These are phyloP conservation scores for Seladonia tumulorum DNA, from an alignment of 2,888 invertebrate species.

Conservation along the genomic window DNA sequence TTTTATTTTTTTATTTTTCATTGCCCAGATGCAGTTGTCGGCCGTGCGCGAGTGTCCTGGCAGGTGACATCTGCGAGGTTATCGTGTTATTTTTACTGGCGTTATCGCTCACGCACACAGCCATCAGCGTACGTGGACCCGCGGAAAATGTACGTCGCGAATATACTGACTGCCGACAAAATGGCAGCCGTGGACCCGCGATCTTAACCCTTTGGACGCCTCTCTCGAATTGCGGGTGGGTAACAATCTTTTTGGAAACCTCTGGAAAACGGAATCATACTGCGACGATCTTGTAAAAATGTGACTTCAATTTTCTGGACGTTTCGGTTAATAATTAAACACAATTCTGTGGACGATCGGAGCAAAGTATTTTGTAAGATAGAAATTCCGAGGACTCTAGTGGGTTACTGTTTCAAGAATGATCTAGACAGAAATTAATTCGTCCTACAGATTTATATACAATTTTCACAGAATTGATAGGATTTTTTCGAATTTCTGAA, in stretches of 20 bases:
- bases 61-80: conserved; percentile 73
- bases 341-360: too few species aligned
- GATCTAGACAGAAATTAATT: too few species aligned
- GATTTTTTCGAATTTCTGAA: not conserved
- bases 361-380: too few species aligned
- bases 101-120: conserved; percentile 51
- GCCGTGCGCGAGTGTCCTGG: conserved; percentile 60
- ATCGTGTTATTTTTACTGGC: conserved; percentile 70
- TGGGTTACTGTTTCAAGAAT: too few species aligned
- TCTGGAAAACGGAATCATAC: too few species aligned
- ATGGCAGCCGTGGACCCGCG: conserved; percentile 6
- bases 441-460: not conserved
- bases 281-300: not conserved
- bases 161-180: conserved; percentile 29
- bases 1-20: conserved; percentile 46
- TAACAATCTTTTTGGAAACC: not conserved
- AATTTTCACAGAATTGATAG: too few species aligned
- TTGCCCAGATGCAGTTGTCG: conserved; percentile 73
- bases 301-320: not conserved
- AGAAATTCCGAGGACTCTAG: too few species aligned
- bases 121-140: conserved; percentile 41
- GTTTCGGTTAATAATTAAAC: too few species aligned
- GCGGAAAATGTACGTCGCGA: conserved; percentile 24
- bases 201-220: not conserved
- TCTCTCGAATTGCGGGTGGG: not conserved